Percentiles rank a stretch among this genome's conserved stretches.
These are phyloP conservation scores for Apogon talboti DNA, from an alignment of 2,797 vertebrate genomes.

Conservation along the genomic window DNA sequence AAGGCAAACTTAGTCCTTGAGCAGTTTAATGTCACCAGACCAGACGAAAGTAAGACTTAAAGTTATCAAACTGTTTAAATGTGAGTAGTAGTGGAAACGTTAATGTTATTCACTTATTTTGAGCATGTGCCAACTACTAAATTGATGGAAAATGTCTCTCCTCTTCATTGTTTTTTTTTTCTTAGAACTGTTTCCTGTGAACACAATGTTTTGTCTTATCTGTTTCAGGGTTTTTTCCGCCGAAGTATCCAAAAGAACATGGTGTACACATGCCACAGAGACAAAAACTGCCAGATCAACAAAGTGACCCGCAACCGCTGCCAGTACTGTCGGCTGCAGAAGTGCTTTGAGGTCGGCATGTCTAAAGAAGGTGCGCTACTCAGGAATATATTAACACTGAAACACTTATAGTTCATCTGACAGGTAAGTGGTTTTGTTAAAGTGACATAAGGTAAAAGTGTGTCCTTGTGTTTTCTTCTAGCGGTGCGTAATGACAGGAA, in stretches of 20 bases:
- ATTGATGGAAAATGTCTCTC: too few species aligned
- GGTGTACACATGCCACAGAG: slow-evolving; percentile 92
- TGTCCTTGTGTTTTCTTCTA: slow-evolving; percentile 51
- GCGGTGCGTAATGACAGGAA: slow-evolving; percentile 96
- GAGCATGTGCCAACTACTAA: too few species aligned
- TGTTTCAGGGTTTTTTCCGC: slow-evolving; percentile 89
- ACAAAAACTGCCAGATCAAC: slow-evolving; percentile 94
- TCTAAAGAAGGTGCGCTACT: slow-evolving; percentile 88
- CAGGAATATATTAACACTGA: background rate
- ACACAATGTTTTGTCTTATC: background rate
- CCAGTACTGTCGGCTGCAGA: slow-evolving; percentile 92
- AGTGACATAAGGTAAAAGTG: slow-evolving; percentile 20
- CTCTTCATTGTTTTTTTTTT: too few species aligned
- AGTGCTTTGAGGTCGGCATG: slow-evolving; percentile 93
- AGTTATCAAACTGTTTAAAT: too few species aligned
- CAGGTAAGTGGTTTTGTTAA: slow-evolving; percentile 75
- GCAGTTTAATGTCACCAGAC: too few species aligned
- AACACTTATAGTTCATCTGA: too few species aligned
- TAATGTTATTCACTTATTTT: too few species aligned
- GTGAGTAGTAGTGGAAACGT: too few species aligned
- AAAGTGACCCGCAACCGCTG: slow-evolving; percentile 92
- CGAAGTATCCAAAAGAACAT: slow-evolving; percentile 94
- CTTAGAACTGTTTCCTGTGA: slow-evolving; percentile 41
- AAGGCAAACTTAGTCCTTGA: too few species aligned
- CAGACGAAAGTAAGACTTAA: too few species aligned